A percentile compares a stretch with the other conserved stretches of the same genome.
phyloP scores from a whole-genome alignment of 2,113 vertebrate genomes.

The Urocitellus parryii region DNA sequence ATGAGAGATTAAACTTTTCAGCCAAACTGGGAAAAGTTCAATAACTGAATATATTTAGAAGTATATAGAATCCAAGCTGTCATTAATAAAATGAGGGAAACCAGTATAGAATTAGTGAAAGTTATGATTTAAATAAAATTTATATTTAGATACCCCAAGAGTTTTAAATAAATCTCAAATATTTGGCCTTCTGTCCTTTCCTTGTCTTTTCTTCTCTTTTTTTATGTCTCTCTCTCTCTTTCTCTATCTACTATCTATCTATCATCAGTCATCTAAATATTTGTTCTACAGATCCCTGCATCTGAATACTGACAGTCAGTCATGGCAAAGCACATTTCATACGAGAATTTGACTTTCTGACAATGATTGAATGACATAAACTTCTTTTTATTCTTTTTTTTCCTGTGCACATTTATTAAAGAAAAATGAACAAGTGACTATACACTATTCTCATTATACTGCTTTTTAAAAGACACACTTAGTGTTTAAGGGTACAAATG shows the following conservation, averaged over 20 bases:
- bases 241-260: background rate
- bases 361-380: background rate
- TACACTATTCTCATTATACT: background rate
- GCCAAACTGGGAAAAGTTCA: background rate
- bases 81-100: background rate
- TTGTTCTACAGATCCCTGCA: background rate
- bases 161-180: constrained; percentile 25
- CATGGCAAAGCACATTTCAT: background rate
- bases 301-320: background rate
- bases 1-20: background rate
- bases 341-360: constrained; percentile 8
- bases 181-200: background rate
- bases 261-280: background rate
- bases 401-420: background rate
- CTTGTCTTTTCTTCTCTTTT: fast-evolving
- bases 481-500: background rate
- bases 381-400: background rate
- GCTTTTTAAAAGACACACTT: background rate
- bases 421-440: constrained; percentile 1
- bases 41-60: background rate
- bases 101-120: background rate
- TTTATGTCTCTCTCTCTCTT: background rate
- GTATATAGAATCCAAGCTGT: background rate
- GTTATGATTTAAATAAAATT: constrained; percentile 14
- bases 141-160: background rate